Evolutionary conservation across 2,113 vertebrate species (phyloP).

Genomic region (Gopherus flavomarginatus): DNA sequence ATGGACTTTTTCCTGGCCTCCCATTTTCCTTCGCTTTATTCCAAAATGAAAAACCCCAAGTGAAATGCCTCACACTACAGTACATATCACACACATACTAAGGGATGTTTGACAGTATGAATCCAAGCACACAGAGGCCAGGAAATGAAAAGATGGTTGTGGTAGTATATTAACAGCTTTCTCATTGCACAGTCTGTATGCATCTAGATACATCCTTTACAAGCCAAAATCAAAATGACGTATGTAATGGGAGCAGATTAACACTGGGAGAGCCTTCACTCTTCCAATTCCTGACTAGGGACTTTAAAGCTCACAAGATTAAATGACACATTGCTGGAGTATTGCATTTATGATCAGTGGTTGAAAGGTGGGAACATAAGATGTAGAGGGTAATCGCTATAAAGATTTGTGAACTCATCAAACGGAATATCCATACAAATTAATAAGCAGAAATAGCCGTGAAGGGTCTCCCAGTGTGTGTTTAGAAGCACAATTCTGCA

Average conservation of each 20-base stretch:
- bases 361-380: not conserved
- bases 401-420: not conserved
- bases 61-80: not conserved
- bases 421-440: rapidly evolving
- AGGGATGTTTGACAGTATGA: not conserved
- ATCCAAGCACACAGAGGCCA: not conserved
- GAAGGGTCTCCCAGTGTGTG: rapidly evolving
- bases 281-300: not conserved
- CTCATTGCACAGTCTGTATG: not conserved
- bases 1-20: not conserved
- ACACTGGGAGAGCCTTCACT: not conserved
- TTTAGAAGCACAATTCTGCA: not conserved
- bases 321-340: rapidly evolving
- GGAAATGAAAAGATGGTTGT: not conserved
- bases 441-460: not conserved
- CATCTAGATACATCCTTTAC: not conserved
- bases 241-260: not conserved
- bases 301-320: not conserved
- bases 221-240: not conserved
- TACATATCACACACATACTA: not conserved
- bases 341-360: not conserved
- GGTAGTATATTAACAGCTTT: not conserved
- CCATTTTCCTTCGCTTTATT: not conserved
- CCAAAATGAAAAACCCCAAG: not conserved
- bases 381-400: rapidly evolving